These are phyloP conservation scores for Ophion ventricosus DNA, from an alignment of 2,888 invertebrate species.

Conservation along the genomic window DNA sequence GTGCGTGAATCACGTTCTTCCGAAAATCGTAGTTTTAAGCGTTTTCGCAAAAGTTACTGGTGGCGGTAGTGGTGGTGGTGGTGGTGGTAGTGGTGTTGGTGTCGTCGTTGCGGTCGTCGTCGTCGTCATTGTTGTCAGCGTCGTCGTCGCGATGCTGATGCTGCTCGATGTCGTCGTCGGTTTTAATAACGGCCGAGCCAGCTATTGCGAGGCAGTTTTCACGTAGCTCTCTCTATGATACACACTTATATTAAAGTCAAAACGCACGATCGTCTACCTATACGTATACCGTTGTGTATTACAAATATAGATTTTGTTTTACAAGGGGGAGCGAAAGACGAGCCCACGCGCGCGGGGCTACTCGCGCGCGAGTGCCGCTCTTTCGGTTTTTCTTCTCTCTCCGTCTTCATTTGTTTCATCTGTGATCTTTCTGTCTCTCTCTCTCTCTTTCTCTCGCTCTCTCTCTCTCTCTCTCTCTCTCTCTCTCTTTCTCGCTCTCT, in stretches of 20 bases:
- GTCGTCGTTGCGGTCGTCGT: constrained; percentile 30
- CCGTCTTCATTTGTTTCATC: background rate
- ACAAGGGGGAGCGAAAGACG: constrained; percentile 57
- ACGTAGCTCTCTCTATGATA: constrained; percentile 43
- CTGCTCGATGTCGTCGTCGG: constrained; percentile 36
- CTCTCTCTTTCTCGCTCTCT: background rate
- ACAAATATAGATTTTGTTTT: constrained; percentile 56
- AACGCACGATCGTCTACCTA: background rate
- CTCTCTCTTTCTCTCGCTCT: background rate
- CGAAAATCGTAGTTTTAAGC: constrained; percentile 35
- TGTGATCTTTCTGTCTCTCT: background rate
- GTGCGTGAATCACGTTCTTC: constrained; percentile 63
- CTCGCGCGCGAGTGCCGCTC: constrained; percentile 66
- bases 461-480: background rate
- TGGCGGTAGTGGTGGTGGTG: background rate
- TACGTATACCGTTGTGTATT: constrained; percentile 26
- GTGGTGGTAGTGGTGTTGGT: background rate
- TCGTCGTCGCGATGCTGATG: constrained; percentile 49
- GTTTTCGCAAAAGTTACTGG: background rate
- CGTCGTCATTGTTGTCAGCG: constrained; percentile 31
- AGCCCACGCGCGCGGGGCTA: constrained; percentile 70
- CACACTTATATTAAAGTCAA: constrained; percentile 20
- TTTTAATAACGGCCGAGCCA: constrained; percentile 53
- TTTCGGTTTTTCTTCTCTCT: constrained; percentile 20
- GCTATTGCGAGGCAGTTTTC: constrained; percentile 52